Evolutionary conservation across 2,113 vertebrate species (phyloP).

Genomic region (Cochlearius cochlearius): DNA sequence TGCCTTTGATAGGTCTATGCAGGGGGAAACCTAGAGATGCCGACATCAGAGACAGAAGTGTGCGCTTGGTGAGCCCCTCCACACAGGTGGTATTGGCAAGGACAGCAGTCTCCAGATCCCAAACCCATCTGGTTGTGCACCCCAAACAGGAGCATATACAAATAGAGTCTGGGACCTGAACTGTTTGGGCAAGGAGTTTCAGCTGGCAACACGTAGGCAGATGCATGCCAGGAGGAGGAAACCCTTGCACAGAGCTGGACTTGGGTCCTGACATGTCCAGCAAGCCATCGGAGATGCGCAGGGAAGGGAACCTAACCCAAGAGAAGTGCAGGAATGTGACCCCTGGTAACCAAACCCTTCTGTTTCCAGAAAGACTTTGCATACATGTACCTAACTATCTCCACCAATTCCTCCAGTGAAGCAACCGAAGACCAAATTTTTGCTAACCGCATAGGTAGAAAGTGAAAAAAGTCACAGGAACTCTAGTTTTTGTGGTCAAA

Average conservation of each 20-base stretch:
- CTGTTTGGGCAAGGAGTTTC: background rate
- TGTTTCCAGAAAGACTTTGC: background rate
- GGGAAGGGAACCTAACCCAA: background rate
- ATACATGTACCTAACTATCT: background rate
- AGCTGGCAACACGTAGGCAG: fast-evolving
- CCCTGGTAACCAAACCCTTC: background rate
- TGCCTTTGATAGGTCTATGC: background rate
- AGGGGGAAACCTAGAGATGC: background rate
- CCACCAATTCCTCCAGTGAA: background rate
- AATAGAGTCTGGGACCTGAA: background rate
- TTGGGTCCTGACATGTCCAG: background rate
- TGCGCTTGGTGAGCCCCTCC: background rate
- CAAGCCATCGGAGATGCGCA: background rate
- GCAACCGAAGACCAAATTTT: background rate
- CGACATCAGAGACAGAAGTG: background rate
- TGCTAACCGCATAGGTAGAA: background rate
- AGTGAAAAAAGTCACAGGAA: background rate
- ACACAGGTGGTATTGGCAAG: background rate
- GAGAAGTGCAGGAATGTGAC: background rate
- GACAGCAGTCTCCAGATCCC: background rate
- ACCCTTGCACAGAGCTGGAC: background rate
- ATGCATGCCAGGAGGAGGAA: background rate
- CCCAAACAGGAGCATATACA: background rate
- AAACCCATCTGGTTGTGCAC: background rate
- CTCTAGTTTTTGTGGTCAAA: background rate